Evolutionary conservation across 2,113 vertebrate genomes (phyloP), one percentile per base, ranked within the genome.

Genomic region (Xiphophorus hellerii): DNA sequence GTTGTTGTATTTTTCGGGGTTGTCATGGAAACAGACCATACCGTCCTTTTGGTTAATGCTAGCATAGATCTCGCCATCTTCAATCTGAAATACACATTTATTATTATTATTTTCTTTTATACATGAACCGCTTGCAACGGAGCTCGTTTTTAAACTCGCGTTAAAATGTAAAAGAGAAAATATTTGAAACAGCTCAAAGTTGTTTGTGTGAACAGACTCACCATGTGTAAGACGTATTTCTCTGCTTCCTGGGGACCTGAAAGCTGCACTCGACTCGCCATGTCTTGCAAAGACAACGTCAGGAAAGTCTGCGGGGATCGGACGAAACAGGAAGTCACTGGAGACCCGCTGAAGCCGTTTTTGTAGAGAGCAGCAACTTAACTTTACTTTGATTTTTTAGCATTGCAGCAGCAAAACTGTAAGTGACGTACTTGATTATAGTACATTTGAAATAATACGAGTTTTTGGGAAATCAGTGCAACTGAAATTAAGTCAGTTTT

Each of bases 11-110:
- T 99, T 99, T 90, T 99, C 98, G 2, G 98, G 98, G 94, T 99
- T 99, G 94, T 99, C 98, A 31, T 99, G 98, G 92, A 99, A 99
- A 94, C 98, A 98, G 91, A 99, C 98, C 98, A 99, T 99, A 79
- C 98, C 98, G 73, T 99, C 98, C 90, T 97, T 99, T 94, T 99
- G 98, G 94, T 99, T 99, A 95, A 99, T 99, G 93, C 97, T 99
- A 93, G 98, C 98, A 82, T 98, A 99, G 90, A 99, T 99, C 94
- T 99, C 98, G 35, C 98, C 98, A 85, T 99, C 98, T 94, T 99
- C 98, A 93, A 99, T 99, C 98, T 99, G 90, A 62, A 66, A 71
- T 58, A 54, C 31, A 30, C 58, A 67, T 65, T 15, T 3, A 0
- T 0, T 25, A 29, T 12, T 2, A 17, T 28, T 37, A 13, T 5